Evolutionary conservation across 2,113 vertebrate species (phyloP), one percentile per base, ranked within the genome.

Genomic region (Catharus bicknelli): DNA sequence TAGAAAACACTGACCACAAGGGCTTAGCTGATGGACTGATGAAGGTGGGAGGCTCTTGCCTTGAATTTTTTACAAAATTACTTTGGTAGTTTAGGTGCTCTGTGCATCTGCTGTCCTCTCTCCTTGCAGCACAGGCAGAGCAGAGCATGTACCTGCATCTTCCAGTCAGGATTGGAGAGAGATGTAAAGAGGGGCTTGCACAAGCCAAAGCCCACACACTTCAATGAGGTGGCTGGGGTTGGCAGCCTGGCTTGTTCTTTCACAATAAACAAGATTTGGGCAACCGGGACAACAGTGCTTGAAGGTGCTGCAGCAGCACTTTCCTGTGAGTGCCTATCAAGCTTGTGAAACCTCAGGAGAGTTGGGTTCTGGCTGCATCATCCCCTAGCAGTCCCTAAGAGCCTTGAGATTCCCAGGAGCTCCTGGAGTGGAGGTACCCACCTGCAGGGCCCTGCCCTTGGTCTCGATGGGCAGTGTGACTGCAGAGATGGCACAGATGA

Each of bases 401-500:
- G 34, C 25, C 7, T n/a, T 59, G 32, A 26, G 42, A 6, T 8
- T 18, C 8, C 1, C 19, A 11, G 64, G 48, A 92, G 64, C 10
- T 53, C 27, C 51, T 16, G 34, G 47, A 12, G 10, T 1, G 22
- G 32, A 9, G 4, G 43, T 15, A 86, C 97, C 95, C 94, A 99
- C 99, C 98, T 98, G 98, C 64, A 99, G 97, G 2, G 99, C 98
- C 66, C 98, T 97, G 61, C 98, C 99, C 97, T 97, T 98, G 19
- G 99, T 99, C 97, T 99, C 99, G 2, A 99, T 99, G 23, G 99
- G 99, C 51, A 99, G 93, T 3, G 98, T 97, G 42, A 98, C 92
- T 1, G 97, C 98, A 16, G 98, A 98, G 32, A 98, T 32, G 5
- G 98, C 98, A 5, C 98, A 99, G 14, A 99, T 9, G 0, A 97